Evolutionary conservation across 2,888 invertebrate genomes (phyloP).

Genomic region (Cepaea hortensis): DNA sequence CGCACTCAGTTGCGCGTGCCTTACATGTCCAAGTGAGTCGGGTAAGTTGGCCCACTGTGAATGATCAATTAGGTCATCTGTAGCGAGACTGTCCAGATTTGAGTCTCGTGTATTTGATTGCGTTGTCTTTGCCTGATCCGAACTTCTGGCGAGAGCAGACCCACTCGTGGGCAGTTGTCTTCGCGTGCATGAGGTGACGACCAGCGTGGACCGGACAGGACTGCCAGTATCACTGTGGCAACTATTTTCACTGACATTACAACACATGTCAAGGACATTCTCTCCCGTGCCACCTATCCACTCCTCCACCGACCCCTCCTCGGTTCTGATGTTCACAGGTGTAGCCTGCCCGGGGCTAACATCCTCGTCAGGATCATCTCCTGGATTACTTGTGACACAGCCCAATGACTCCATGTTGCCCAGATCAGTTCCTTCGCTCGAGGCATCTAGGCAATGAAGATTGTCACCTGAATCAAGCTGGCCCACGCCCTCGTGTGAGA

Average conservation of each 20-base stretch:
- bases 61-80: background rate
- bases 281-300: background rate
- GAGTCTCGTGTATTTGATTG: constrained; percentile 2
- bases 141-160: background rate
- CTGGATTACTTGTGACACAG: no score
- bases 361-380: background rate
- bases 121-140: background rate
- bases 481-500: no score
- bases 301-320: background rate
- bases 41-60: no score
- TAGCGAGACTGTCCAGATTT: background rate
- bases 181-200: background rate
- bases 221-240: background rate
- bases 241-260: background rate
- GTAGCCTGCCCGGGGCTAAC: no score
- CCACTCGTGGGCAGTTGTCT: background rate
- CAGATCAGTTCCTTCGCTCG: background rate
- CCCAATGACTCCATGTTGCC: background rate
- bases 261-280: no score
- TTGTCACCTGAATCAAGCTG: background rate
- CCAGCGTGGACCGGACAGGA: background rate
- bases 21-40: no score
- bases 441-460: background rate
- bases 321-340: background rate
- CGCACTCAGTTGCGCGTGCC: no score